phyloP scores from a whole-genome alignment of 2,888 invertebrate genomes.

The Stomorhina lunata region DNA sequence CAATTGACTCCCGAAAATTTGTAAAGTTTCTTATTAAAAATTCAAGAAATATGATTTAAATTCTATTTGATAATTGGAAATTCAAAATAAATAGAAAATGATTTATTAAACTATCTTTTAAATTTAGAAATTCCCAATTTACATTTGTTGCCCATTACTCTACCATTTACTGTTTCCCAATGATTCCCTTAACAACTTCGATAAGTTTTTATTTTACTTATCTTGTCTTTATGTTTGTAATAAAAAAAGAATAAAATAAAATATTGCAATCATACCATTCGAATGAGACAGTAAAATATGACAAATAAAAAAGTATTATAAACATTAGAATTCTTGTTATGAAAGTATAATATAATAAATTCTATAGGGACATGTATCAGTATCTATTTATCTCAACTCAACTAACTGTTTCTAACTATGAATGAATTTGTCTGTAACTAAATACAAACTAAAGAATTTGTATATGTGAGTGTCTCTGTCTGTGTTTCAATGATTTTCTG shows the following conservation, averaged over 20 bases:
- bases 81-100: too few species aligned
- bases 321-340: constrained; percentile 45
- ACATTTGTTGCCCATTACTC: background rate
- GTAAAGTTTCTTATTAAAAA: too few species aligned
- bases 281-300: constrained; percentile 4
- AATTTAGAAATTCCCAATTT: too few species aligned
- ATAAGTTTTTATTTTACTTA: background rate
- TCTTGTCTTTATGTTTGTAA: background rate
- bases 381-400: constrained; percentile 32
- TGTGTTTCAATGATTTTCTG: too few species aligned
- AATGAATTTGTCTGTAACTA: background rate
- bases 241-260: constrained; percentile 5
- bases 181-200: background rate
- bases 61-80: too few species aligned
- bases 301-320: constrained; percentile 28
- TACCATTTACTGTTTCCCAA: background rate
- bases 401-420: constrained; percentile 3
- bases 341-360: constrained; percentile 43
- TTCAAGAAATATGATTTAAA: too few species aligned
- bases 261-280: background rate
- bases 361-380: constrained; percentile 39
- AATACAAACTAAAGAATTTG: background rate
- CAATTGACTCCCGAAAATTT: too few species aligned
- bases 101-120: too few species aligned
- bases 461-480: background rate